These are phyloP conservation scores for Mesorhabditis spiculigera DNA, from an alignment of 2,888 invertebrate species.

Conservation along the genomic window DNA sequence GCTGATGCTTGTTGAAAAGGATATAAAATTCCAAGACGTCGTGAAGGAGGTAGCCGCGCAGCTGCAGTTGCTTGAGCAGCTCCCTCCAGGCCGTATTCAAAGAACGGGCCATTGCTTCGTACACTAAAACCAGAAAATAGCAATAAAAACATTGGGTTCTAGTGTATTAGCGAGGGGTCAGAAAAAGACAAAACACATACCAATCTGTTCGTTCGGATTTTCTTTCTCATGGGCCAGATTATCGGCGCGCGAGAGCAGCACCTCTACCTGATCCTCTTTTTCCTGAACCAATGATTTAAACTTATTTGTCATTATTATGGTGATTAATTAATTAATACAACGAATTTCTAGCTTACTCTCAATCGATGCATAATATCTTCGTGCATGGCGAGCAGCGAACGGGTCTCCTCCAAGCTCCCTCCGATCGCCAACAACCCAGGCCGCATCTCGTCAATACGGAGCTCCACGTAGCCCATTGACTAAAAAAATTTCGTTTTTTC, in stretches of 20 bases:
- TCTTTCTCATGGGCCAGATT: slow-evolving; percentile 70
- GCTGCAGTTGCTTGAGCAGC: slow-evolving; percentile 75
- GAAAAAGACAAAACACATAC: neutral
- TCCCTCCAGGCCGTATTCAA: slow-evolving; percentile 73
- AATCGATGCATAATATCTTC: slow-evolving; percentile 78
- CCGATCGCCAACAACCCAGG: slow-evolving; percentile 80
- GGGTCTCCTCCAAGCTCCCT: slow-evolving; percentile 73
- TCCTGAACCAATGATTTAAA: slow-evolving; percentile 65
- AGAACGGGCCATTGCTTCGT: slow-evolving; percentile 49
- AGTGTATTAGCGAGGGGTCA: too few species aligned
- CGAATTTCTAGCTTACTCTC: slow-evolving; percentile 66
- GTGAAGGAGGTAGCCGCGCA: slow-evolving; percentile 74
- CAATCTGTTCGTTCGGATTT: slow-evolving; percentile 64
- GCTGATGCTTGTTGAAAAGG: slow-evolving; percentile 59
- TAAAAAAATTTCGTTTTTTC: slow-evolving; percentile 59
- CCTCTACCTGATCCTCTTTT: slow-evolving; percentile 83
- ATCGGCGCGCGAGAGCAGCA: slow-evolving; percentile 81
- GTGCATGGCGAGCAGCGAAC: slow-evolving; percentile 74
- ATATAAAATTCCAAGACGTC: slow-evolving; percentile 76
- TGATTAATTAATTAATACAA: neutral
- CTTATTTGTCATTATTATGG: neutral
- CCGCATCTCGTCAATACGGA: slow-evolving; percentile 80
- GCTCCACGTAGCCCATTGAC: slow-evolving; percentile 78
- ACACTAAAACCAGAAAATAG: slow-evolving; percentile 13
- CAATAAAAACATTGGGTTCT: too few species aligned